phyloP scores from a whole-genome alignment of 2,113 vertebrate genomes.

The Cyprinodon variegatus region DNA sequence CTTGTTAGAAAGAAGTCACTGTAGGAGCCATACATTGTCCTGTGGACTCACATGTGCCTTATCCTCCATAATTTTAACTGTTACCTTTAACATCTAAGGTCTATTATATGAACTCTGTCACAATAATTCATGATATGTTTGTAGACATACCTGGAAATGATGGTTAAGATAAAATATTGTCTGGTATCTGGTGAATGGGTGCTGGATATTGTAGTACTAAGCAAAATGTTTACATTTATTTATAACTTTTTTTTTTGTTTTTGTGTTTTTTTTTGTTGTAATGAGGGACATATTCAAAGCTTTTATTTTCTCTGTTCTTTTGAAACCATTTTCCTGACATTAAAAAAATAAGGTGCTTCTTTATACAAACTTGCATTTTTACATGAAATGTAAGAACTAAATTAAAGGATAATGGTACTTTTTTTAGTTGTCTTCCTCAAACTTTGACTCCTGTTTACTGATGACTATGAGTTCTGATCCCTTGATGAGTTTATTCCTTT shows the following conservation, averaged over 20 bases:
- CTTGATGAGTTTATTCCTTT: too few relatives aligned
- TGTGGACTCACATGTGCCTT: constrained; percentile 60
- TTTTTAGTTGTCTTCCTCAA: too few relatives aligned
- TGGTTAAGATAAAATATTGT: not conserved
- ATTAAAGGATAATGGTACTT: not conserved
- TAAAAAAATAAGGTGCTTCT: not conserved
- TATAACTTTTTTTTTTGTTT: not conserved
- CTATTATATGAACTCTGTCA: not conserved
- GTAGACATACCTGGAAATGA: not conserved
- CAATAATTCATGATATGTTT: not conserved
- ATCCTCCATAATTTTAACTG: not conserved
- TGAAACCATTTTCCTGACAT: not conserved
- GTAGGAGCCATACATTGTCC: too few relatives aligned
- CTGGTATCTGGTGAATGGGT: constrained; percentile 14
- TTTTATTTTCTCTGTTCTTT: not conserved
- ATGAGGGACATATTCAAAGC: not conserved
- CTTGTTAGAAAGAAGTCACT: too few relatives aligned
- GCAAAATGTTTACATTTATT: constrained; percentile 23
- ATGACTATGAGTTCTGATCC: too few relatives aligned
- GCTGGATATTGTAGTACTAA: constrained; percentile 33
- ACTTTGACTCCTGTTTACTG: too few relatives aligned
- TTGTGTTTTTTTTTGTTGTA: not conserved
- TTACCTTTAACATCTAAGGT: not conserved
- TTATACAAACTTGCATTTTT: not conserved
- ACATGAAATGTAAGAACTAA: not conserved